phyloP scores from a whole-genome alignment of 1,140 invertebrate species.

The Drosophila santomea region DNA sequence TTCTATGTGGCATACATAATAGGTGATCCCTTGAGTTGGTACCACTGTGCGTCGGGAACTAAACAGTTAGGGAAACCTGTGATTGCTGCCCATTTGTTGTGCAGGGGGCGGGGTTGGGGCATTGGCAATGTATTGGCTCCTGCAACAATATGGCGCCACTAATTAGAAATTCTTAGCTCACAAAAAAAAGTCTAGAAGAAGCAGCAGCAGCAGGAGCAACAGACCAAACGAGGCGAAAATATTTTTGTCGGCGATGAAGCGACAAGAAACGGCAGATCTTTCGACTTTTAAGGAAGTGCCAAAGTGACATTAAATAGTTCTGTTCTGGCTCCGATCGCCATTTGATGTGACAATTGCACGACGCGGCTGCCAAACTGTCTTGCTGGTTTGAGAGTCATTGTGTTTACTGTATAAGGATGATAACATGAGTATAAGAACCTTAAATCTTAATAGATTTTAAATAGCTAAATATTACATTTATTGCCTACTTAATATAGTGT shows the following conservation, averaged over 20 bases:
- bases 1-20: neutral
- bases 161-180: conserved; percentile 80
- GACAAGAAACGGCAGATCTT: conserved; percentile 51
- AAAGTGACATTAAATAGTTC: conserved; percentile 83
- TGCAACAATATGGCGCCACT: conserved; percentile 80
- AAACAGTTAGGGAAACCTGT: conserved; percentile 51
- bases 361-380: conserved; percentile 23
- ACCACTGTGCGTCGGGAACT: conserved; percentile 19
- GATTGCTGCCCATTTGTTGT: conserved; percentile 40
- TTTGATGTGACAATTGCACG: conserved; percentile 46
- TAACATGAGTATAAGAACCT: too few relatives aligned
- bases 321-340: conserved; percentile 55
- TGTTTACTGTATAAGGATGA: too few relatives aligned
- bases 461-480: neutral
- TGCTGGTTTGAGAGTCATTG: neutral
- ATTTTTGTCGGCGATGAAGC: conserved; percentile 57
- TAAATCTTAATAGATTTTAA: neutral
- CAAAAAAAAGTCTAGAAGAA: conserved; percentile 57
- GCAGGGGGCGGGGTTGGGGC: neutral
- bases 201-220: conserved; percentile 14
- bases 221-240: conserved; percentile 50
- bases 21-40: neutral
- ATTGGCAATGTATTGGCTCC: conserved; percentile 47
- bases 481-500: too few relatives aligned
- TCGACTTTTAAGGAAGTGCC: conserved; percentile 79